A percentile compares a stretch with the other conserved stretches of the same genome.
phyloP scores from a whole-genome alignment of 30 jellyfish, hydroid and myxozoan genomes.

The Aurelia aurita complex sp. Pacific region DNA sequence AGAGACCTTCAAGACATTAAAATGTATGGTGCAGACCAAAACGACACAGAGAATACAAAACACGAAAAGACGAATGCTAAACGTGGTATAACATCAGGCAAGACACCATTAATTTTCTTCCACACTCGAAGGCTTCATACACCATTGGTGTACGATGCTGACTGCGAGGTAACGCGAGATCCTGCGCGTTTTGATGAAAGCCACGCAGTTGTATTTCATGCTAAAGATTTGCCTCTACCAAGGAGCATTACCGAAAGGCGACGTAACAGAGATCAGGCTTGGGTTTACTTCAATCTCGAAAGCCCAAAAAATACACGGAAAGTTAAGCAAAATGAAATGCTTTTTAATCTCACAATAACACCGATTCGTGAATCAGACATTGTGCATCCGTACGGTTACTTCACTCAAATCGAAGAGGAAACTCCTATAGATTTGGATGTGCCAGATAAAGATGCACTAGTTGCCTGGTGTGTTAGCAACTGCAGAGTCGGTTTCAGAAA shows the following conservation, averaged over 20 bases:
- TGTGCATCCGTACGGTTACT: slow-evolving; percentile 68
- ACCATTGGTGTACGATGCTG: slow-evolving; percentile 31
- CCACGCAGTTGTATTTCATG: slow-evolving; percentile 78
- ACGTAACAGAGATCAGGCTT: slow-evolving; percentile 26
- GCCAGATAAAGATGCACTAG: slow-evolving; percentile 12
- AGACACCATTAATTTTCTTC: slow-evolving; percentile 21
- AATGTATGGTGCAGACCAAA: background rate
- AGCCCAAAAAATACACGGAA: slow-evolving; percentile 61
- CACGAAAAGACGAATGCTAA: background rate
- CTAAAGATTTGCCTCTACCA: slow-evolving; percentile 67
- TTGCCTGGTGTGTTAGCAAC: slow-evolving; percentile 77
- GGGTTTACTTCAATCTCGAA: slow-evolving; percentile 76
- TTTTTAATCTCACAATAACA: slow-evolving; percentile 70
- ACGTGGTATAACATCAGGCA: too few relatives aligned
- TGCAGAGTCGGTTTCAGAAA: slow-evolving; percentile 52
- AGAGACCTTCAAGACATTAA: background rate
- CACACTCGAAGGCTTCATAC: slow-evolving; percentile 27
- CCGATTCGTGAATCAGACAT: slow-evolving; percentile 76
- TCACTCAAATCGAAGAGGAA: slow-evolving; percentile 26
- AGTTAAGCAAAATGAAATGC: slow-evolving; percentile 27
- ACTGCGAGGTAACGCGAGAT: slow-evolving; percentile 45
- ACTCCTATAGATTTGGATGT: background rate
- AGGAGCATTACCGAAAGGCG: slow-evolving; percentile 1
- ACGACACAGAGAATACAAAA: background rate
- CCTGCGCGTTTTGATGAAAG: slow-evolving; percentile 29